phyloP scores from a whole-genome alignment of 2,888 invertebrate genomes.

The Acronicta leporina region DNA sequence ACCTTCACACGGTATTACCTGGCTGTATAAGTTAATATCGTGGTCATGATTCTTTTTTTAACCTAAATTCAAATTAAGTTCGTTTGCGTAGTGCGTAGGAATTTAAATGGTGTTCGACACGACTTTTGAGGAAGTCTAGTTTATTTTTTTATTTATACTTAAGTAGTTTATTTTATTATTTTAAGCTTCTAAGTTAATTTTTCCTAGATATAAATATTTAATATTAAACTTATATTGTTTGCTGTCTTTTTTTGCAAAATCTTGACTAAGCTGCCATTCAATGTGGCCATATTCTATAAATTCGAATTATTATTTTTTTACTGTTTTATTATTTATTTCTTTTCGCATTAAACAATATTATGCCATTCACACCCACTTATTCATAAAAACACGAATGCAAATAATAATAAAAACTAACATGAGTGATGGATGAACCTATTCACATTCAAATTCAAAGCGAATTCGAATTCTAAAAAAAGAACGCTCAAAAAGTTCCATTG shows the following conservation, averaged over 20 bases:
- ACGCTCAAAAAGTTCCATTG: constrained; percentile 19
- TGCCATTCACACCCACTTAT: no score
- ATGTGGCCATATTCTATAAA: no score
- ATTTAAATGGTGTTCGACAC: constrained; percentile 1
- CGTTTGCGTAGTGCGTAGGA: constrained; percentile 19
- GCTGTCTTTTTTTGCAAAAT: no score
- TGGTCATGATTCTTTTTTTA: constrained; percentile 20
- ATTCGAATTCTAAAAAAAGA: constrained; percentile 17
- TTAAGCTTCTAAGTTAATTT: no score
- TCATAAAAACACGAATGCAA: not conserved
- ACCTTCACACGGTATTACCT: constrained; percentile 41
- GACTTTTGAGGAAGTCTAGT: constrained; percentile 19
- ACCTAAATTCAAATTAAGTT: constrained; percentile 11
- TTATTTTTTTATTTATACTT: not conserved
- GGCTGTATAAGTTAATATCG: constrained; percentile 44
- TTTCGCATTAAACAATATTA: no score
- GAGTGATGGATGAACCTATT: constrained; percentile 1
- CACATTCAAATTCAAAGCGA: constrained; percentile 11
- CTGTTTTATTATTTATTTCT: no score
- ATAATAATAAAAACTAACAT: not conserved
- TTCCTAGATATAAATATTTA: no score
- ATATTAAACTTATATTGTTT: no score
- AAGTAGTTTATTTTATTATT: no score
- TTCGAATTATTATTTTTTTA: no score
- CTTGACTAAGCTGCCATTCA: no score